Evolutionary conservation across 1,140 invertebrate genomes (phyloP).

Genomic region (Pseudomyrmex concolor): DNA sequence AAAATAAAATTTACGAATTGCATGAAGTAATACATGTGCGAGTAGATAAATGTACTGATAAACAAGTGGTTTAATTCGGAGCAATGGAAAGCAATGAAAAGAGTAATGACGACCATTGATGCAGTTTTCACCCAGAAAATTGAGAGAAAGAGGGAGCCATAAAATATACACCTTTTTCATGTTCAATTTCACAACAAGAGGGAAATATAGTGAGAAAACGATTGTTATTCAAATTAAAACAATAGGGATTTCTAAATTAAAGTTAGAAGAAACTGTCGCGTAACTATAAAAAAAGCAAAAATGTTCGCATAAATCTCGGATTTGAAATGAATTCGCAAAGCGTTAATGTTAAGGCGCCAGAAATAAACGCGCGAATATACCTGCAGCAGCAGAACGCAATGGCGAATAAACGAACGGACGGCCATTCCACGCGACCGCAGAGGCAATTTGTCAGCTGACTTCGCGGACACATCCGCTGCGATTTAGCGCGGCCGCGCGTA

Average conservation of each 20-base stretch:
- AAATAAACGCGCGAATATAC: conserved; percentile 46
- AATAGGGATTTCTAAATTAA: no score
- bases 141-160: no score
- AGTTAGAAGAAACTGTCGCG: no score
- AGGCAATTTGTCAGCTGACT: conserved; percentile 52
- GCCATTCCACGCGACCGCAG: conserved; percentile 31
- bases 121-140: background rate
- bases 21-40: background rate
- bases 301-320: conserved; percentile 6
- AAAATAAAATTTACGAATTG: conserved; percentile 35
- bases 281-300: no score
- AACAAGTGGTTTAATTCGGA: background rate
- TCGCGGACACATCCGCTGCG: conserved; percentile 44
- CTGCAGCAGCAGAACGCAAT: background rate
- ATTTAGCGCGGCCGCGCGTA: conserved; percentile 51
- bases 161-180: no score
- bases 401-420: background rate
- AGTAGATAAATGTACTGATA: conserved; percentile 18
- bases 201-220: no score
- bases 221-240: no score
- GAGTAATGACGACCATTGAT: conserved; percentile 10
- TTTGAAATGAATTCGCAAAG: conserved; percentile 26
- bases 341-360: conserved; percentile 48
- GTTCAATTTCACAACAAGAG: no score
- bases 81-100: background rate